Base-by-base conservation (phyloP, 2,888 invertebrate genomes). In the Enoplolaimus lenunculus region DNA sequence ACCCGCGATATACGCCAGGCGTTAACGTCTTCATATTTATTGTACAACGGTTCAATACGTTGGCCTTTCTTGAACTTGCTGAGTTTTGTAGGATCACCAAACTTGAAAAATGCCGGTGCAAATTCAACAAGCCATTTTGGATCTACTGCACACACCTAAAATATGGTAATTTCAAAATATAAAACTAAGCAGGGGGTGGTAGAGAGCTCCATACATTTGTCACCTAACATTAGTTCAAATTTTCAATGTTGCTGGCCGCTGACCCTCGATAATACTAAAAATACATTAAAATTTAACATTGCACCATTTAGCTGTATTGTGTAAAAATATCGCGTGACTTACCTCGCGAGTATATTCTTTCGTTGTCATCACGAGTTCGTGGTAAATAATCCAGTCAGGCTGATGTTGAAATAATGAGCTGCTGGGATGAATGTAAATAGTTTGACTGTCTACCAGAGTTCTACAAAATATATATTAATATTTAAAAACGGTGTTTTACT, bases 271-370 rank as follows among this genome's bases (percentile, higher is more conserved):
- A n/a, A n/a, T n/a, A n/a, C n/a, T n/a, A n/a, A n/a, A n/a, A n/a
- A n/a, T n/a, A n/a, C n/a, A n/a, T n/a, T n/a, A n/a, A n/a, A n/a
- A n/a, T n/a, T n/a, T n/a, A n/a, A n/a, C n/a, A n/a, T n/a, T n/a
- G n/a, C n/a, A n/a, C n/a, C n/a, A n/a, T n/a, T n/a, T n/a, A n/a
- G n/a, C n/a, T n/a, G n/a, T n/a, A n/a, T n/a, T n/a, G n/a, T n/a
- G n/a, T n/a, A n/a, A n/a, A n/a, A n/a, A n/a, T n/a, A n/a, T n/a
- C n/a, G n/a, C n/a, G n/a, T n/a, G n/a, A 62, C 70, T n/a, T 16
- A 97, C 95, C 83, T 98, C 94, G 34, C 95, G 86, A 97, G 97
- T 98, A 82, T 98, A 98, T 81, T 97, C 97, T 80, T 97, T 97
- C 0, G 97, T 97, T 0, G 97, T 98, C 83, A 95, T 91, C 1